Evolutionary conservation across 2,797 vertebrate genomes (phyloP), one percentile per base, ranked within the genome.

Genomic region (Numenius phaeopus): DNA sequence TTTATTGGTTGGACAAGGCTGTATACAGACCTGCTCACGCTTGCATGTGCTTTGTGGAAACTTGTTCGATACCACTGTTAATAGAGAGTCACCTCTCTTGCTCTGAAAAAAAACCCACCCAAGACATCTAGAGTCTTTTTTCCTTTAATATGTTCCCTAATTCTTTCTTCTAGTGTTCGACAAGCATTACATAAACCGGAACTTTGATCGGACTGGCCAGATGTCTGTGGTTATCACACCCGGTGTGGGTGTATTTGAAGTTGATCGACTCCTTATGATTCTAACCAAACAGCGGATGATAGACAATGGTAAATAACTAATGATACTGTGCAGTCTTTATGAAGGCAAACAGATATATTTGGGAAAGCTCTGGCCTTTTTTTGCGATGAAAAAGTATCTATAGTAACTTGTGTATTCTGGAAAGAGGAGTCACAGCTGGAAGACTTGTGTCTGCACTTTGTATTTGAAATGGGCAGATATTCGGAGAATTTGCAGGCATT

Each of bases 191-290:
- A 99, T 99, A 98, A 99, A 99, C 98, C 99, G 99, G 6, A 99
- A 99, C 98, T 99, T 99, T 12, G 99, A 99, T 96, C 99, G 99
- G 42, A 99, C 99, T 0, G 99, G 99, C 8, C 99, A 99, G 98
- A 99, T 99, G 99, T 99, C 99, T 0, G 99, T 99, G 96, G 99
- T 99, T 71, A 99, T 99, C 98, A 99, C 99, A 0, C 99, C 99
- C 0, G 99, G 99, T 1, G 99, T 99, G 34, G 99, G 99, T 0
- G 99, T 99, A 69, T 99, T 99, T 22, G 99, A 99, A 92, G 99
- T 99, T n/a, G 99, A 99, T 97, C 99, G 99, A 4, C 98, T 99
- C 6, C 99, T 99, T 29, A 99, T 99, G 99, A 99, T 99, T 87
- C 98, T 99, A 29, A 99, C 99, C 97, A 99, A 99, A 66, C 99